Evolutionary conservation across 2,113 vertebrate species (phyloP).

Genomic region (Danio rerio): DNA sequence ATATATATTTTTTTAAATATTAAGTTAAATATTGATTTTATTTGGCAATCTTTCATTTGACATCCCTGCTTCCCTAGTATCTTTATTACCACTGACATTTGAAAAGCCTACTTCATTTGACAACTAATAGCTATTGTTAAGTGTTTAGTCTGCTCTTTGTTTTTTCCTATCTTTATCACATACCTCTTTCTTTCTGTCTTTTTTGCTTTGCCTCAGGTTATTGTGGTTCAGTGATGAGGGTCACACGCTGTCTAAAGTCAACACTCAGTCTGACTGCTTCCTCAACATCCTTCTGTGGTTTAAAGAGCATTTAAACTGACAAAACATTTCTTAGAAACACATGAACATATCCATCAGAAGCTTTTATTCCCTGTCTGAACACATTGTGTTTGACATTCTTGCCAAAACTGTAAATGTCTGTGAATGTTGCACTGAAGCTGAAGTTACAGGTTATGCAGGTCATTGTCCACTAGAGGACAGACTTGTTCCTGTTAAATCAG

Average conservation of each 20-base stretch:
- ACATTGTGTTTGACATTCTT: constrained; percentile 34
- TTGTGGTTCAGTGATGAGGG: constrained; percentile 84
- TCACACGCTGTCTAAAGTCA: constrained; percentile 77
- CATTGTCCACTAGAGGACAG: constrained; percentile 22
- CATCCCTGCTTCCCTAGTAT: too few species aligned
- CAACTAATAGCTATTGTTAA: background rate
- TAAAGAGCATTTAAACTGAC: constrained; percentile 68
- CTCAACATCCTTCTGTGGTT: constrained; percentile 79
- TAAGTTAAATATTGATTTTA: background rate
- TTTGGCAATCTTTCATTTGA: background rate
- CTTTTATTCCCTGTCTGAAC: background rate
- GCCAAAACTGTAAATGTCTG: constrained; percentile 13
- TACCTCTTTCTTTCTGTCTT: background rate
- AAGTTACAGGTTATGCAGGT: background rate
- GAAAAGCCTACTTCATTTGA: background rate
- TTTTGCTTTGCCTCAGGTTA: constrained; percentile 69
- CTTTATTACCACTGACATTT: background rate
- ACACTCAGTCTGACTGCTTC: constrained; percentile 78
- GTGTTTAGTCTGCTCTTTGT: background rate
- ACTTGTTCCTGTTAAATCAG: background rate
- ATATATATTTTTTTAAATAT: background rate
- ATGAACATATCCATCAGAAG: background rate
- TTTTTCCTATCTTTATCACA: constrained; percentile 14
- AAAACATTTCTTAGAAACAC: background rate
- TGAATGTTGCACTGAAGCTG: background rate